Conservation (phyloP, 2,113 vertebrate species). For the Origma solitaria region DNA sequence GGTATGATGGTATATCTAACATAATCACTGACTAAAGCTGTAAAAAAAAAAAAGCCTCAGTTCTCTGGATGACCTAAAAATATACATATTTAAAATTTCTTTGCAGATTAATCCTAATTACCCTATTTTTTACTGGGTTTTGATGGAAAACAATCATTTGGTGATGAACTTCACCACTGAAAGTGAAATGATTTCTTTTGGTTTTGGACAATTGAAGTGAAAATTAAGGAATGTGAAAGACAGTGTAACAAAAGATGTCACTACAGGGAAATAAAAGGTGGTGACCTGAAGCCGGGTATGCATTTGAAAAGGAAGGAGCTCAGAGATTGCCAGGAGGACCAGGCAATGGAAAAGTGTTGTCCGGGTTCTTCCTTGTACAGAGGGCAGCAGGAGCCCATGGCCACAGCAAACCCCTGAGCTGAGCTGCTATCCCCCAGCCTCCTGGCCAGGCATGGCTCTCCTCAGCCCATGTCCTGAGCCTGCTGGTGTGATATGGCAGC, state of each 20-base stretch:
- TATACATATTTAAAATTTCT: neutral
- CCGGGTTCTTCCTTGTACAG: neutral
- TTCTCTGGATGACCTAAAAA: neutral
- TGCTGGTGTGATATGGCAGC: neutral
- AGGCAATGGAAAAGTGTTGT: neutral
- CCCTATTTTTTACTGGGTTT: neutral
- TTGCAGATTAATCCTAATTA: neutral
- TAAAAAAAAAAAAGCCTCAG: neutral
- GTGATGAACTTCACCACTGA: neutral
- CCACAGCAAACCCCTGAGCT: neutral
- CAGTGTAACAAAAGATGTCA: neutral
- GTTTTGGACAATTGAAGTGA: neutral
- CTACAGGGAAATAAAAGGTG: neutral
- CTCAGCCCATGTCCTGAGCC: neutral
- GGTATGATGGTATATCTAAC: neutral
- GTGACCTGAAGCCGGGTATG: neutral
- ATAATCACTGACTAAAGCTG: neutral
- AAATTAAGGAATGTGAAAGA: neutral
- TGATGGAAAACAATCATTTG: neutral
- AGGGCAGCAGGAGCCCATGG: neutral
- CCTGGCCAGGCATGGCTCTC: neutral
- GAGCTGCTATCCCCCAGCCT: neutral
- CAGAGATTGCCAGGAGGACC: neutral
- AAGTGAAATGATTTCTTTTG: neutral
- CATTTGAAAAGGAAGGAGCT: neutral